These are phyloP conservation scores for Solenopsis invicta DNA, from an alignment of 1,140 invertebrate species.

Conservation along the genomic window DNA sequence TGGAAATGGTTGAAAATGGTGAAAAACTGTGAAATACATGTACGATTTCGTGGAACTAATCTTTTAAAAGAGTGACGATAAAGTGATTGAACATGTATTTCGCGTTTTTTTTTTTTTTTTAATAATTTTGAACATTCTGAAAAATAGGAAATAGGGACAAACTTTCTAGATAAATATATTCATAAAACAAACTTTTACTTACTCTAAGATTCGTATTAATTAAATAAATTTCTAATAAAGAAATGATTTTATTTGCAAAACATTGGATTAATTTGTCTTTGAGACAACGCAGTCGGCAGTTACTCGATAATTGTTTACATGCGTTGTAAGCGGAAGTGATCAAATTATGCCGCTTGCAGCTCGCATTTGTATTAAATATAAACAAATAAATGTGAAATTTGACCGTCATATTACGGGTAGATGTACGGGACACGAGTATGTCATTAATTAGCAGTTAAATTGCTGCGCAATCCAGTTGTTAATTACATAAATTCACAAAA, in stretches of 20 bases:
- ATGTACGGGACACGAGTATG: neutral
- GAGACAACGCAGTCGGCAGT: neutral
- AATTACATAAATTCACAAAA: conserved; percentile 7
- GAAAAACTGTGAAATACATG: too few species aligned
- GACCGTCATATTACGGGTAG: neutral
- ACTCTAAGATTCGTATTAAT: neutral
- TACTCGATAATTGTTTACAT: conserved; percentile 51
- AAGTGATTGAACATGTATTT: too few species aligned
- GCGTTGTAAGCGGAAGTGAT: conserved; percentile 18
- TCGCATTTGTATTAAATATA: conserved; percentile 11
- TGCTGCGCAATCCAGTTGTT: neutral
- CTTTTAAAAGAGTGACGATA: too few species aligned
- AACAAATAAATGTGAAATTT: conserved; percentile 32
- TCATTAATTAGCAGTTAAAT: conserved; percentile 46
- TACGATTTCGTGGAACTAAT: too few species aligned
- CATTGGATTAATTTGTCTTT: conserved; percentile 1
- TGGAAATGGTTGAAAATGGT: too few species aligned
- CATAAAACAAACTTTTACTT: neutral
- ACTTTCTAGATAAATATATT: too few species aligned
- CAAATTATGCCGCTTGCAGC: conserved; percentile 8
- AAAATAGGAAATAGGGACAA: too few species aligned
- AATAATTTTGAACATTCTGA: too few species aligned
- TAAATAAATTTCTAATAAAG: neutral
- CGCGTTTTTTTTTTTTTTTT: too few species aligned
- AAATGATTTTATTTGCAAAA: conserved; percentile 2